Percentiles rank a stretch among this genome's conserved stretches.
phyloP scores from a whole-genome alignment of 2,888 invertebrate genomes.

The Cerceris ruficornis region DNA sequence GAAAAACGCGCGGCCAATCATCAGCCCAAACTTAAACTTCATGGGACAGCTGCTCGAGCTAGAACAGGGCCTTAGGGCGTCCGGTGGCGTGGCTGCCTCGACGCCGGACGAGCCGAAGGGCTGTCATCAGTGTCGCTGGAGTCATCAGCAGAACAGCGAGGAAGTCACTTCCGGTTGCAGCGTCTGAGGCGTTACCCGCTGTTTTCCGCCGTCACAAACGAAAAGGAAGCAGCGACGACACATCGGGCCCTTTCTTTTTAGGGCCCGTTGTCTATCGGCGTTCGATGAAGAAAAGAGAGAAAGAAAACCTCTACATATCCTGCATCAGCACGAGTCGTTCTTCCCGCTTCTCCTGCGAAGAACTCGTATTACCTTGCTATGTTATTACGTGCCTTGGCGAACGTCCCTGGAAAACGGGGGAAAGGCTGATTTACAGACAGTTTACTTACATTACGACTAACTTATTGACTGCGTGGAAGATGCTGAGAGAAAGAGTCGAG shows the following conservation, averaged over 20 bases:
- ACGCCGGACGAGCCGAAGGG: conserved; percentile 79
- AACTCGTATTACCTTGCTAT: conserved; percentile 44
- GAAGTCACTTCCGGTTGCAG: conserved; percentile 84
- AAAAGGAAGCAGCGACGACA: conserved; percentile 37
- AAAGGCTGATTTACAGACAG: conserved; percentile 59
- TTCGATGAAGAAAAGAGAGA: conserved; percentile 24
- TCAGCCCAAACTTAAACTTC: conserved; percentile 97
- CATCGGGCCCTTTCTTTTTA: too few relatives aligned
- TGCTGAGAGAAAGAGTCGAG: conserved; percentile 6
- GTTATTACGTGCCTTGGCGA: conserved; percentile 58
- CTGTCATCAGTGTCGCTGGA: conserved; percentile 83
- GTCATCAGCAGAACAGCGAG: conserved; percentile 83
- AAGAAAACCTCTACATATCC: conserved; percentile 52
- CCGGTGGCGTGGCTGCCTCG: conserved; percentile 65
- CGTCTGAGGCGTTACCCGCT: conserved; percentile 78
- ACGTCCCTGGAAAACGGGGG: conserved; percentile 36
- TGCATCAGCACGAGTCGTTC: conserved; percentile 44
- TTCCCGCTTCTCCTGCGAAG: conserved; percentile 30
- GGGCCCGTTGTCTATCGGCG: conserved; percentile 12
- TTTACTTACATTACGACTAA: conserved; percentile 49
- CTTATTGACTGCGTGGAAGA: conserved; percentile 37
- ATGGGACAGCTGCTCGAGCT: conserved; percentile 94
- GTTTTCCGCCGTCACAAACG: background rate
- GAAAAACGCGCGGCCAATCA: conserved; percentile 92
- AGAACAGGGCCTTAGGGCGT: conserved; percentile 86